Evolutionary conservation across 2,797 vertebrate species (phyloP).

Genomic region (Ficedula albicollis): DNA sequence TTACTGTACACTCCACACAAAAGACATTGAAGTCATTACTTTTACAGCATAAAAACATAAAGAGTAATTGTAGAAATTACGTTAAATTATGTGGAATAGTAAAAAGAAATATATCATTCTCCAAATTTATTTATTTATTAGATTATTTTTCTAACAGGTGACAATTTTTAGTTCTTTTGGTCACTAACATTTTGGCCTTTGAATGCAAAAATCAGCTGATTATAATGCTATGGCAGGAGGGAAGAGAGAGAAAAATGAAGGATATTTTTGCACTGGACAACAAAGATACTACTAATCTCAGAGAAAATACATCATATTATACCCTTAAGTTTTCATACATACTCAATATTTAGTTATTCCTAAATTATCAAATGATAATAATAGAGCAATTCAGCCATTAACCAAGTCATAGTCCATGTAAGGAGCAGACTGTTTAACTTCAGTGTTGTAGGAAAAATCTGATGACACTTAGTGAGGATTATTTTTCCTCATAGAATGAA

Average conservation of each 20-base stretch:
- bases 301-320: neutral
- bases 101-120: neutral
- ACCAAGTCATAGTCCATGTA: neutral
- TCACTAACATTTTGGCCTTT: neutral
- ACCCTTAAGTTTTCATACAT: neutral
- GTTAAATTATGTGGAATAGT: neutral
- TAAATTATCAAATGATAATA: neutral
- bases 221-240: neutral
- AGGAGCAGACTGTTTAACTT: neutral
- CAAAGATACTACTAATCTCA: neutral
- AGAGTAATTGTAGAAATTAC: neutral
- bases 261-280: neutral
- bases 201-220: neutral
- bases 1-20: neutral
- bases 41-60: neutral
- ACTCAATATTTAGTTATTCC: neutral
- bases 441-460: neutral
- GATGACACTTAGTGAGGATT: neutral
- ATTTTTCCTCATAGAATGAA: neutral
- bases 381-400: neutral
- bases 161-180: neutral
- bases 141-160: neutral
- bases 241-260: neutral
- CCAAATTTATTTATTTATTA: neutral
- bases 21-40: neutral